Conservation (phyloP, 2,888 invertebrate species). For the Lasioglossum figueresi region DNA sequence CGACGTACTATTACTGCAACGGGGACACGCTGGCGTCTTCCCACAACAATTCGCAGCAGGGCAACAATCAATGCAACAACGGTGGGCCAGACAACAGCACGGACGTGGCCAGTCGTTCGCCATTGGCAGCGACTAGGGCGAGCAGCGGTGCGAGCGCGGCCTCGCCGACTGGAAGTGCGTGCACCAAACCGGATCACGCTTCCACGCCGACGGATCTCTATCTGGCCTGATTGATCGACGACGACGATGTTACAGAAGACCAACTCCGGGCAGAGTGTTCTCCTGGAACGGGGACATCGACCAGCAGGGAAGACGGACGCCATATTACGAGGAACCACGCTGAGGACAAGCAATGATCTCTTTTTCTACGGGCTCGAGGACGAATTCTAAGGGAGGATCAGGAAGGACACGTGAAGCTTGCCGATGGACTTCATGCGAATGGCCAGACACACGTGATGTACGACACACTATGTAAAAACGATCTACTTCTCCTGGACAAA, state of each 20-base stretch:
- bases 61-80: slow-evolving; percentile 76
- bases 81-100: slow-evolving; percentile 80
- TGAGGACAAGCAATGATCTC: slow-evolving; percentile 81
- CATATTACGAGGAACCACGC: slow-evolving; percentile 78
- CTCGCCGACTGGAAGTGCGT: slow-evolving; percentile 89
- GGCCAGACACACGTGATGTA: slow-evolving; percentile 37
- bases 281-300: slow-evolving; percentile 33
- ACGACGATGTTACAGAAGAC: slow-evolving; percentile 49
- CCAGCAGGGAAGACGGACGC: slow-evolving; percentile 75
- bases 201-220: slow-evolving; percentile 82
- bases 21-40: slow-evolving; percentile 84
- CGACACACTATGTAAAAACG: background rate
- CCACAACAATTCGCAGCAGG: slow-evolving; percentile 80
- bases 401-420: background rate
- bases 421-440: background rate
- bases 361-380: slow-evolving; percentile 49
- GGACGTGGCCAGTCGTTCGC: slow-evolving; percentile 88
- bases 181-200: slow-evolving; percentile 87
- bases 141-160: slow-evolving; percentile 89
- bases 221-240: slow-evolving; percentile 76
- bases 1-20: slow-evolving; percentile 88
- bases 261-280: slow-evolving; percentile 44
- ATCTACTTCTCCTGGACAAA: background rate
- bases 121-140: slow-evolving; percentile 89
- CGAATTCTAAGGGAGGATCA: slow-evolving; percentile 9